Base-by-base conservation (phyloP, 2,888 invertebrate species). In the Cerceris ruficornis region DNA sequence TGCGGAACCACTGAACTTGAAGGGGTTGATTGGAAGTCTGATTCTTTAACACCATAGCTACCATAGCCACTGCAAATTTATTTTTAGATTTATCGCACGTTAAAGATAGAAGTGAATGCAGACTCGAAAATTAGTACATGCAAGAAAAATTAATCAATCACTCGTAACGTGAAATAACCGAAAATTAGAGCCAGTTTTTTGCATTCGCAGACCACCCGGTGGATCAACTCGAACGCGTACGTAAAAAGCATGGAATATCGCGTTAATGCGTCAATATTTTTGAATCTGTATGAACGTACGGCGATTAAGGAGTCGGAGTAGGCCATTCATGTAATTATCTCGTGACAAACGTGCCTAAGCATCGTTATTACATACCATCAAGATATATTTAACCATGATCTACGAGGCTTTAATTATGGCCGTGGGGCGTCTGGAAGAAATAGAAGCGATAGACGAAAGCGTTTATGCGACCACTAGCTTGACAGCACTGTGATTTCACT, bases 391-490 rank as follows among this genome's bases (percentile, higher is more conserved):
- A 66, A 61, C 17, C 59, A 52, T 71, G 61, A 82, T 76, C 58
- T 71, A 66, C 71, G 73, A 67, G 59, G 62, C 59, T 77, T 67
- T 61, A 82, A 82, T 82, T 76, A 65, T 61, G 70, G 52, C 66
- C 60, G 11, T 50, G 64, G 14, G 61, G 17, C 41, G 13, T n/a
- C 41, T 49, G 7, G 41, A 52, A 69, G 58, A 71, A 69, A 62
- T 65, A 77, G 70, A 65, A 39, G 39, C 41, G 65, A 61, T 46
- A 57, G 52, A 73, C 50, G 68, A 60, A 57, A 46, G 43, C 28
- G 11, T 11, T 67, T 52, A 46, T 68, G 58, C 9, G 71, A 65
- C 49, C 58, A 68, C 9, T 41, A 17, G 61, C 9, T 58, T 69
- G 77, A 77, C 64, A 73, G 59, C 55, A 69, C 59, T 65, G 43